Percentiles rank a stretch among this genome's conserved stretches.
These are phyloP conservation scores for Typhlichthys eigenmanni DNA, from an alignment of 2,797 vertebrate genomes.

Conservation along the genomic window DNA sequence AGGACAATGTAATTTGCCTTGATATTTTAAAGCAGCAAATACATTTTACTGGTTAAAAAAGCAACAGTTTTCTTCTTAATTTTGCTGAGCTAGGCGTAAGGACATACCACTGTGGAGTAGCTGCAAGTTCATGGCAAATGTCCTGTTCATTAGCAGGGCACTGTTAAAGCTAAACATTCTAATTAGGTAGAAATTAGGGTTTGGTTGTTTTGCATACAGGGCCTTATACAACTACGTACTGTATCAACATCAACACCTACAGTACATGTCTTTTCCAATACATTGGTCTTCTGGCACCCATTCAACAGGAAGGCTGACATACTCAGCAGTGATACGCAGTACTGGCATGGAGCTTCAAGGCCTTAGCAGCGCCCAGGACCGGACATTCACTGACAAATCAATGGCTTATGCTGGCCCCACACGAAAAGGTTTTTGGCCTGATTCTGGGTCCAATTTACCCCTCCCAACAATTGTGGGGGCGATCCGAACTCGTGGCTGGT, in stretches of 20 bases:
- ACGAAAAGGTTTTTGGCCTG: slow-evolving; percentile 4
- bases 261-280: not conserved
- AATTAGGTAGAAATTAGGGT: not conserved
- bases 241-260: not conserved
- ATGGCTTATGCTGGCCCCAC: slow-evolving; percentile 16
- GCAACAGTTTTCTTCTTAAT: not conserved
- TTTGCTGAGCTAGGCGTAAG: not conserved
- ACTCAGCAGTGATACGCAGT: slow-evolving; percentile 32
- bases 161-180: not conserved
- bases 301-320: slow-evolving; percentile 14
- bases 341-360: slow-evolving; percentile 26
- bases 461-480: too few relatives aligned
- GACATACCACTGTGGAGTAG: not conserved
- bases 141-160: not conserved
- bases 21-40: slow-evolving; percentile 4
- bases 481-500: too few relatives aligned
- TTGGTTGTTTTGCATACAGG: not conserved
- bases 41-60: slow-evolving; percentile 3
- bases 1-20: slow-evolving; percentile 25
- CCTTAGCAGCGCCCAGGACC: slow-evolving; percentile 29
- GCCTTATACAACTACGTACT: not conserved
- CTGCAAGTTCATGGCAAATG: not conserved
- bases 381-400: slow-evolving; percentile 36
- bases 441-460: not conserved
- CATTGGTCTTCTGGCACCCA: not conserved